Evolutionary conservation across 2,113 vertebrate genomes (phyloP).

Genomic region (Tenrec ecaudatus): DNA sequence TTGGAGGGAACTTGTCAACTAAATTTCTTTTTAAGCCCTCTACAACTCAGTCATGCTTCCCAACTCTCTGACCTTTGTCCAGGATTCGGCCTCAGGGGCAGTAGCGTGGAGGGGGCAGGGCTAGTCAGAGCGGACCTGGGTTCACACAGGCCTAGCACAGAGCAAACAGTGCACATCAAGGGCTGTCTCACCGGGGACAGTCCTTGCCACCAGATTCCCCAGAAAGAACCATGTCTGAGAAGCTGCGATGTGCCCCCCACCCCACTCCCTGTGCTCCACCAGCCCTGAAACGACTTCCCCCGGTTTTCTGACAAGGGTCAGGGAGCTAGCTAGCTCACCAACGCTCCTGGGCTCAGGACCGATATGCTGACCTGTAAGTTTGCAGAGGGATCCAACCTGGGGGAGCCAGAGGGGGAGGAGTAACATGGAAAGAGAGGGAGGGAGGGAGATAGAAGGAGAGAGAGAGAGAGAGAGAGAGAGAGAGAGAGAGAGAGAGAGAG

Average conservation of each 20-base stretch:
- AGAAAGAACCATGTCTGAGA: background rate
- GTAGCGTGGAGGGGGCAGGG: background rate
- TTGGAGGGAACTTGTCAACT: background rate
- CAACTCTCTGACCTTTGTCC: background rate
- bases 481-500: too few relatives aligned
- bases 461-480: too few relatives aligned
- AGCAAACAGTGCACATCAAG: too few relatives aligned
- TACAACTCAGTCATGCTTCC: background rate
- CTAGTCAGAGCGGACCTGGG: fast-evolving
- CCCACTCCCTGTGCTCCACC: background rate
- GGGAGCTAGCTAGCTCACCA: too few relatives aligned
- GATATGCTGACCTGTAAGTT: background rate
- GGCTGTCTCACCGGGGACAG: background rate
- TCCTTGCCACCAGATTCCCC: background rate
- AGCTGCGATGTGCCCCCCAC: background rate
- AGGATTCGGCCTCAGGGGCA: background rate
- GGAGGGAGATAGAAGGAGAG: too few relatives aligned
- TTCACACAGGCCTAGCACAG: background rate
- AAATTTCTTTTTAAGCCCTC: background rate
- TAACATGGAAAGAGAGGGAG: background rate
- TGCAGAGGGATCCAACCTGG: background rate
- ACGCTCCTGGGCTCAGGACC: background rate
- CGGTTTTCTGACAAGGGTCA: background rate
- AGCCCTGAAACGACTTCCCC: background rate
- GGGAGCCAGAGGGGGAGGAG: too few relatives aligned